phyloP scores from a whole-genome alignment of 1,140 invertebrate genomes.

The Lepidurus packardi region DNA sequence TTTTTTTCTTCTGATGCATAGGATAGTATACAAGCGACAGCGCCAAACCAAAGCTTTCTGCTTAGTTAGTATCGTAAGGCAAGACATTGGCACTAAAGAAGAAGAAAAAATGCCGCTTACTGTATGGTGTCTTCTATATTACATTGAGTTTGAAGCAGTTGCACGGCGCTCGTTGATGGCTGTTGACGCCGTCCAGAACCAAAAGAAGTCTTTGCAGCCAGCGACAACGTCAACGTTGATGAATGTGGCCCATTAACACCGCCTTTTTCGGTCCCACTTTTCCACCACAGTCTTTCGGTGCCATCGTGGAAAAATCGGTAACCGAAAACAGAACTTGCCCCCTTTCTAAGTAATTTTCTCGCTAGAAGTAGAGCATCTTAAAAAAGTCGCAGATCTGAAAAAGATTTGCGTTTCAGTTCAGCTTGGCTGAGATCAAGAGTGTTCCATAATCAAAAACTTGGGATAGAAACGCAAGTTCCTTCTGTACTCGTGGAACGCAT shows the following conservation, averaged over 20 bases:
- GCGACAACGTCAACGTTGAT: constrained; percentile 21
- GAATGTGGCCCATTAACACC: constrained; percentile 10
- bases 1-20: neutral
- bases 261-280: neutral
- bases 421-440: neutral
- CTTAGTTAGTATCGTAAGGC: neutral
- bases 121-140: neutral
- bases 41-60: neutral
- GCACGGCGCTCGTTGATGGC: neutral
- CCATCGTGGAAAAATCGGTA: neutral
- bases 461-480: neutral
- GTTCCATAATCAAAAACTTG: neutral
- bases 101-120: neutral
- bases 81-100: neutral
- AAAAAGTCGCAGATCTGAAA: too few species aligned
- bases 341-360: neutral
- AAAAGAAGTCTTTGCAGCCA: neutral
- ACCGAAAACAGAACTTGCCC: neutral
- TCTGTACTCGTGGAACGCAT: too few species aligned
- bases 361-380: neutral
- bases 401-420: neutral
- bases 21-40: neutral
- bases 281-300: neutral
- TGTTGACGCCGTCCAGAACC: constrained; percentile 12
- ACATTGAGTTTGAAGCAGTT: neutral